A percentile compares a stretch with the other conserved stretches of the same genome.
Evolutionary conservation across 2,797 vertebrate genomes (phyloP).

Genomic region (Phyllotis vaccarum): DNA sequence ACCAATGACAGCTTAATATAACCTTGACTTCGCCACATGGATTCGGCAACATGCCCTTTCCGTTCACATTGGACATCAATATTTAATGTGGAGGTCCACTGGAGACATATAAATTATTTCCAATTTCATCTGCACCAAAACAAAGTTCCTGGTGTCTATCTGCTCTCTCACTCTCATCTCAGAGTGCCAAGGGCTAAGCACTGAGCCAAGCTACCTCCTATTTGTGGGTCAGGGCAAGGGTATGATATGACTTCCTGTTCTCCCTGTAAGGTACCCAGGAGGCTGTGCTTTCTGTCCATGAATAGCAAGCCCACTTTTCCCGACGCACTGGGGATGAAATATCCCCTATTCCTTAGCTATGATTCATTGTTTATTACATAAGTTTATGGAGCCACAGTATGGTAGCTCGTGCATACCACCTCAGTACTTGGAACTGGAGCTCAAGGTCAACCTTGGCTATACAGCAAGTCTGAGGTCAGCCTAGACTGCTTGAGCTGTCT

Average conservation of each 20-base stretch:
- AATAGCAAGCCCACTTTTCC: background rate
- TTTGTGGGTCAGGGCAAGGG: background rate
- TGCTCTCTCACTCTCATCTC: background rate
- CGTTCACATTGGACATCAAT: background rate
- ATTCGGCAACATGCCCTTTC: background rate
- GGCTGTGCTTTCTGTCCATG: background rate
- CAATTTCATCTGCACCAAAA: background rate
- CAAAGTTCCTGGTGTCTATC: background rate
- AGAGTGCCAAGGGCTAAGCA: background rate
- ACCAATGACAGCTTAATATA: background rate
- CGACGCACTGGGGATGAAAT: background rate
- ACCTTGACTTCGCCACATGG: slow-evolving; percentile 1
- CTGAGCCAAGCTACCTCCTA: background rate
- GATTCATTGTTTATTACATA: background rate
- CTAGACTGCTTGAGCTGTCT: background rate
- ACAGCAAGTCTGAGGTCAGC: background rate
- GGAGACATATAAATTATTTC: background rate
- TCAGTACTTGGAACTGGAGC: background rate
- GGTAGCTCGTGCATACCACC: background rate
- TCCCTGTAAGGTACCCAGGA: background rate
- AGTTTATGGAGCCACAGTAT: background rate
- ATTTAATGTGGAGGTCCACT: background rate
- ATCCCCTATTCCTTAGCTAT: background rate
- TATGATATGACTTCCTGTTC: background rate
- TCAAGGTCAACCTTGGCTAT: background rate